These are phyloP conservation scores for Trematocara unimaculatum DNA, from an alignment of 2,113 vertebrate genomes.

Conservation along the genomic window DNA sequence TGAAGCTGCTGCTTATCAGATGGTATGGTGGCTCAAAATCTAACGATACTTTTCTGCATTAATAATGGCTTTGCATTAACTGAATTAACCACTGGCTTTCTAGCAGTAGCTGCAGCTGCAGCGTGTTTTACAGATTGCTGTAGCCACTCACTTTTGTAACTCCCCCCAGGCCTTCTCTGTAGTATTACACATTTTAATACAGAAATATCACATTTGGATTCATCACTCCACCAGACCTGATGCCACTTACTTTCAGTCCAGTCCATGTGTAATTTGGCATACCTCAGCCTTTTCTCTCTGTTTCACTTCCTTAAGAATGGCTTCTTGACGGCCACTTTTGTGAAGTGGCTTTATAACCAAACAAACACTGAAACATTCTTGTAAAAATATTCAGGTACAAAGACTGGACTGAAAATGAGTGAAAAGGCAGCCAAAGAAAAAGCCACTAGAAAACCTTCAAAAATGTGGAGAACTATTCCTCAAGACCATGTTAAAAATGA, in stretches of 20 bases:
- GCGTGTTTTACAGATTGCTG: not conserved
- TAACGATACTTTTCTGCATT: not conserved
- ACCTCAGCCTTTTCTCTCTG: not conserved
- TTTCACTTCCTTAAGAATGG: not conserved
- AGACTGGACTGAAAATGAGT: not conserved
- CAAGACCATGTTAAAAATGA: not conserved
- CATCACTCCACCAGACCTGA: not conserved
- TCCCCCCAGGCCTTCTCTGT: not conserved
- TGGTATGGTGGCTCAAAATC: not conserved
- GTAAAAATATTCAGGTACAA: not conserved
- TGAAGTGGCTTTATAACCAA: not conserved
- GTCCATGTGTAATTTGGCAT: not conserved
- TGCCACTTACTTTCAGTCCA: not conserved
- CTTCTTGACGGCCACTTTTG: fast-evolving
- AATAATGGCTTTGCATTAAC: not conserved
- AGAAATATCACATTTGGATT: not conserved
- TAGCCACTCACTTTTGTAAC: not conserved
- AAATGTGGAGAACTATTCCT: not conserved
- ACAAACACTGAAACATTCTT: not conserved
- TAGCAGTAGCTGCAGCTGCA: not conserved
- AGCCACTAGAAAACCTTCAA: not conserved
- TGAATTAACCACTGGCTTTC: not conserved
- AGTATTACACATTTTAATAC: not conserved
- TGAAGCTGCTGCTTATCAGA: not conserved
- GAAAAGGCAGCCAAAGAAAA: not conserved